Percentiles rank a stretch among this genome's conserved stretches.
These are phyloP conservation scores for Desoria tigrina DNA, from an alignment of 2,888 invertebrate genomes.

Conservation along the genomic window DNA sequence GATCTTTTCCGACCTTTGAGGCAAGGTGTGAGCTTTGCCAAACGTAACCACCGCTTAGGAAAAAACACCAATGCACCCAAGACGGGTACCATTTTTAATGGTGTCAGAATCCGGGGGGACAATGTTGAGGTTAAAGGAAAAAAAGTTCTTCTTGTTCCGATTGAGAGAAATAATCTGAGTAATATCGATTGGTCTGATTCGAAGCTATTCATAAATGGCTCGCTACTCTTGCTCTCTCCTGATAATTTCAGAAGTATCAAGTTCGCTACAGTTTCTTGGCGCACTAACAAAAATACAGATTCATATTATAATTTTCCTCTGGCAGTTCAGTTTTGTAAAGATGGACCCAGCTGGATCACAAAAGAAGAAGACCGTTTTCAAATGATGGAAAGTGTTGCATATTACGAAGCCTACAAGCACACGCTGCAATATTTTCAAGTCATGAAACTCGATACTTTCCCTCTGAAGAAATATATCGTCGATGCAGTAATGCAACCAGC, in stretches of 20 bases:
- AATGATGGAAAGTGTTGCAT: constrained; percentile 59
- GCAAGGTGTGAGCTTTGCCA: constrained; percentile 59
- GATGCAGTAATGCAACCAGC: constrained; percentile 38
- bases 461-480: constrained; percentile 55
- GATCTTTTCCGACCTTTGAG: constrained; percentile 74
- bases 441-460: constrained; percentile 53
- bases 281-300: background rate
- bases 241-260: constrained; percentile 38
- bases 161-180: constrained; percentile 10
- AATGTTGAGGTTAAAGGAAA: constrained; percentile 6
- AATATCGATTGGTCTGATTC: constrained; percentile 21
- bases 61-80: background rate
- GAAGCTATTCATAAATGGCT: constrained; percentile 42
- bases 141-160: constrained; percentile 3
- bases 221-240: constrained; percentile 39
- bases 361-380: constrained; percentile 27
- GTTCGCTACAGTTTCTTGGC: background rate
- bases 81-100: background rate
- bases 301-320: background rate
- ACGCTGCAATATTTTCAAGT: constrained; percentile 57
- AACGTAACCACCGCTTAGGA: background rate
- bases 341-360: constrained; percentile 10
- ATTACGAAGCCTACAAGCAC: constrained; percentile 59
- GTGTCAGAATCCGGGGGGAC: background rate
- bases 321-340: background rate